Base-by-base conservation (phyloP, 2,113 vertebrate species). In the Tichodroma muraria region DNA sequence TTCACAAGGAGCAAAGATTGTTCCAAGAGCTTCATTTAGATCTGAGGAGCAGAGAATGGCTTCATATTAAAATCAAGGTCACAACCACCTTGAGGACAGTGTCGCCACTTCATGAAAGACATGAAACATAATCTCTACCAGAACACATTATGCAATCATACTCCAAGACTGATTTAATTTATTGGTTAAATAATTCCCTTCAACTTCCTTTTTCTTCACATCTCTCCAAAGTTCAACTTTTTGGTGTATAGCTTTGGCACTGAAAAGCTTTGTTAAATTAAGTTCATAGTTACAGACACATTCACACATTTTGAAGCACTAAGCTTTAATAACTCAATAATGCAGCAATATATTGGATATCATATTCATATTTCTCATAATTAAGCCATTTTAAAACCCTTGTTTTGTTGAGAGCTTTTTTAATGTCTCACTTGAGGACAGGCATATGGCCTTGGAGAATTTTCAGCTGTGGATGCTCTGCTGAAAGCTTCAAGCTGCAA, bases 41-140 rank as follows among this genome's bases (percentile, higher is more conserved):
- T 65, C 3, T 59, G 61, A 95, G 73, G 69, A 54, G 80, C 64
- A 79, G 63, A 85, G 71, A 88, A 88, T 80, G 45, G 37, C 50
- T 85, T 88, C 2, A 0, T 21, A 44, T 60, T 87, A 64, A 93
- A 96, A 96, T 40, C 92, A 95, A 97, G 95, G 89, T 96, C 95
- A 96, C 11, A 85, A 81, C 6, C 30, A 70, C 81, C 57, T 59
- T 1, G 57, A 89, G 47, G 28, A 65, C 69, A 90, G 76, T 2
- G 6, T 42, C 83, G 42, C 31, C 65, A 20, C 44, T 44, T 65
- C 77, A 73, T 1, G 33, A 94, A 95, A 84, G 68, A 88, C 42
- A 83, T 65, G 85, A 95, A 96, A 97, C 54, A 91, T 71, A 93
- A 93, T 93, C 85, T 91, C 68, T 21, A 8, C 68, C 33, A 85